Conservation (phyloP, 2,797 vertebrate genomes). For the Enoplosus armatus region DNA sequence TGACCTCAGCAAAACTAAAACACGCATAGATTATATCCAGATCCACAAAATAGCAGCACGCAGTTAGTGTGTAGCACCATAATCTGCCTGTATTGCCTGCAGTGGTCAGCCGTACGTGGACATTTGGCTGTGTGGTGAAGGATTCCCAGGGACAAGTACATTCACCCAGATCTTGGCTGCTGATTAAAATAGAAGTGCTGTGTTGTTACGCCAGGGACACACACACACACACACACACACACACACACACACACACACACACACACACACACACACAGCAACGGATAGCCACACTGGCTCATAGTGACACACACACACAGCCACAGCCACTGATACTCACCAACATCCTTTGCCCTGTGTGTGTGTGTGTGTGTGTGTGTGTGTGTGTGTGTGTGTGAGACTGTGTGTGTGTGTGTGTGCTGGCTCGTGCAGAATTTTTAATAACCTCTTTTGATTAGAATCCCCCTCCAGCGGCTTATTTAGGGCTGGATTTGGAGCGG, state of each 20-base stretch:
- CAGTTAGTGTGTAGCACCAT: constrained; percentile 24
- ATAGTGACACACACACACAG: constrained; percentile 68
- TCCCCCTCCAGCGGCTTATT: constrained; percentile 84
- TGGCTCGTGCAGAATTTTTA: constrained; percentile 83
- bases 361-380: constrained; percentile 36
- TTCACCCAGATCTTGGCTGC: constrained; percentile 74
- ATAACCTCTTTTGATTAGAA: constrained; percentile 88
- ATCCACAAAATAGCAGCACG: constrained; percentile 22
- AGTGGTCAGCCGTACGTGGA: constrained; percentile 70
- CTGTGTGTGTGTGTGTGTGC: constrained; percentile 53
- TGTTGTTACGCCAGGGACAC: constrained; percentile 74
- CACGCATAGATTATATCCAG: constrained; percentile 39
- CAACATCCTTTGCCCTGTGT: constrained; percentile 73
- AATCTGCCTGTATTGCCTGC: constrained; percentile 51
- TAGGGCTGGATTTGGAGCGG: constrained; percentile 88
- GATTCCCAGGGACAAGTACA: constrained; percentile 80
- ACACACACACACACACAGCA: constrained; percentile 31
- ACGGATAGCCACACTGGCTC: constrained; percentile 52
- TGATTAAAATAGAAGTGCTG: constrained; percentile 81
- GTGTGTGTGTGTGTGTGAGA: constrained; percentile 37
- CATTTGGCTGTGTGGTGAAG: constrained; percentile 69
- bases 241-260: constrained; percentile 43
- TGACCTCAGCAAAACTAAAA: constrained; percentile 29
- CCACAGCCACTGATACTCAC: constrained; percentile 67
- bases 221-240: constrained; percentile 40